Conservation (phyloP, 2,797 vertebrate species). For the Rhyacichthys aspro region DNA sequence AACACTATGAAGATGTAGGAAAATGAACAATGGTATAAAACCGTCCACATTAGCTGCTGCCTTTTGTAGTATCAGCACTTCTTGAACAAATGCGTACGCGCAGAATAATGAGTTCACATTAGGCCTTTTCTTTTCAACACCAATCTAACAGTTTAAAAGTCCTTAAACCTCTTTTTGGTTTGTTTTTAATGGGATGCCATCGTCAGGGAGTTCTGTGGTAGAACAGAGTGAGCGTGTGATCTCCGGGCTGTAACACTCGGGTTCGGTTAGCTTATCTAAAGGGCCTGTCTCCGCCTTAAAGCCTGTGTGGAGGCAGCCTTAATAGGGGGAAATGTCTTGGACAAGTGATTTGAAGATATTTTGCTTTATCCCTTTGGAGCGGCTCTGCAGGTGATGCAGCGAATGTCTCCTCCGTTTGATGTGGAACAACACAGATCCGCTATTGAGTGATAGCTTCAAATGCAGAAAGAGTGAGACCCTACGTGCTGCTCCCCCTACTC, state of each 20-base stretch:
- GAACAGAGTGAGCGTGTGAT: slow-evolving; percentile 81
- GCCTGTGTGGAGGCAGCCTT: slow-evolving; percentile 88
- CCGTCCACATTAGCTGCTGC: background rate
- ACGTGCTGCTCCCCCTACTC: slow-evolving; percentile 87
- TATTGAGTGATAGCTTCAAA: slow-evolving; percentile 96
- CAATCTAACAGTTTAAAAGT: slow-evolving; percentile 26
- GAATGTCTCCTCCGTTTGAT: slow-evolving; percentile 89
- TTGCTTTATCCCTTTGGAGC: slow-evolving; percentile 93
- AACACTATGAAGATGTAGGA: background rate
- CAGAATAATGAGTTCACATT: background rate
- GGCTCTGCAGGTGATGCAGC: slow-evolving; percentile 94
- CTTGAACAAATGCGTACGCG: background rate
- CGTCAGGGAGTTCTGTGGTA: slow-evolving; percentile 57
- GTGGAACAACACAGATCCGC: slow-evolving; percentile 94
- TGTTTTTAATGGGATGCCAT: slow-evolving; percentile 67
- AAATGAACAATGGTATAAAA: background rate
- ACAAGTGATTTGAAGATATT: slow-evolving; percentile 99
- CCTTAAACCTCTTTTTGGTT: slow-evolving; percentile 28
- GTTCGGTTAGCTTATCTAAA: slow-evolving; percentile 80
- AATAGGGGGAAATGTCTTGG: slow-evolving; percentile 98
- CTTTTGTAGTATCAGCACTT: background rate
- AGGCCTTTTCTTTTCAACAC: slow-evolving; percentile 25
- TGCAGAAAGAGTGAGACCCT: slow-evolving; percentile 92
- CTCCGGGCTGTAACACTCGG: slow-evolving; percentile 81
- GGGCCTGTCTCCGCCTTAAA: slow-evolving; percentile 89